phyloP scores from a whole-genome alignment of 2,888 invertebrate species.

The Troglohyphantes excavatus region DNA sequence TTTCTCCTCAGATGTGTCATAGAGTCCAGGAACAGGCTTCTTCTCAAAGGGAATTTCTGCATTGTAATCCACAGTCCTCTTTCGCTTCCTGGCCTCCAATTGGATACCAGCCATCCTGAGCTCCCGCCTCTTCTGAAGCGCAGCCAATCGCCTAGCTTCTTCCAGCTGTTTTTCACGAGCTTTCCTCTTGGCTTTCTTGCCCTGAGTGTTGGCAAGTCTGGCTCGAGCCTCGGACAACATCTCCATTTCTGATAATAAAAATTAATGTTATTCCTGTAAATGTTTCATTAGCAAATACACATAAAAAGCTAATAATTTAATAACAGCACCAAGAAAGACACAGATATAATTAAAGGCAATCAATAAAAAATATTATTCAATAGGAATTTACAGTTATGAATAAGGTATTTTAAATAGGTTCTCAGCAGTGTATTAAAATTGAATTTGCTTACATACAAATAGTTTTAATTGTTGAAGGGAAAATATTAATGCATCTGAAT shows the following conservation, averaged over 20 bases:
- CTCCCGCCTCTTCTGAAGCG: slow-evolving; percentile 98
- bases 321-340: too few species aligned
- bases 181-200: slow-evolving; percentile 87
- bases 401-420: too few species aligned
- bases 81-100: slow-evolving; percentile 82
- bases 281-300: too few species aligned
- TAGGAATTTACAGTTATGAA: too few species aligned
- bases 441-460: too few species aligned
- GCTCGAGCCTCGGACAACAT: slow-evolving; percentile 99
- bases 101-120: slow-evolving; percentile 97
- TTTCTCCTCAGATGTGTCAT: slow-evolving; percentile 94
- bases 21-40: slow-evolving; percentile 93
- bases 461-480: too few species aligned
- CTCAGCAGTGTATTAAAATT: too few species aligned
- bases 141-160: slow-evolving; percentile 97
- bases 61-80: slow-evolving; percentile 97
- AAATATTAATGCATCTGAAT: too few species aligned
- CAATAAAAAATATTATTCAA: too few species aligned
- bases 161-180: slow-evolving; percentile 99
- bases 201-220: slow-evolving; percentile 98
- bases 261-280: too few species aligned
- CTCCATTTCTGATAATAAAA: slow-evolving; percentile 89
- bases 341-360: too few species aligned
- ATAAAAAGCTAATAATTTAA: too few species aligned
- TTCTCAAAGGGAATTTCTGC: slow-evolving; percentile 99